A percentile compares a stretch with the other conserved stretches of the same genome.
Evolutionary conservation across 2,797 vertebrate genomes (phyloP).

Genomic region (Hyperoplus immaculatus): DNA sequence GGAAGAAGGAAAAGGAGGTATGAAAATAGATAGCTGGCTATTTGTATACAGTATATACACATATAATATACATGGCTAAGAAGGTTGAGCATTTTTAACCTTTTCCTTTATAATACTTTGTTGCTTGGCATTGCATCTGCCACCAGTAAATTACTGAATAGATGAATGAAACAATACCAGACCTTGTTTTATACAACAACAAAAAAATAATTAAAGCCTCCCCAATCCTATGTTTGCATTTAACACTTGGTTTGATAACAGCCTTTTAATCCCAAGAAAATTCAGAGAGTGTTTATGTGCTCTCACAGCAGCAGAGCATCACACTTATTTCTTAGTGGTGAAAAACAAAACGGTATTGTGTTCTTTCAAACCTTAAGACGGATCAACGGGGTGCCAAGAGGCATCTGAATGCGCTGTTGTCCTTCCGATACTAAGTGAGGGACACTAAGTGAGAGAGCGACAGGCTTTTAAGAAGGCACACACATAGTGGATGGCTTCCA

Average conservation of each 20-base stretch:
- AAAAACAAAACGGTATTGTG: constrained; percentile 56
- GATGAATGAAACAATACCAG: constrained; percentile 32
- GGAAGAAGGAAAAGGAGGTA: neutral
- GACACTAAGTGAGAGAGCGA: constrained; percentile 13
- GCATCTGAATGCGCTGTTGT: constrained; percentile 31
- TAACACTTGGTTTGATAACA: constrained; percentile 32
- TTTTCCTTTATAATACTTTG: constrained; percentile 3
- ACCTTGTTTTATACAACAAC: constrained; percentile 28
- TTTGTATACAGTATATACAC: neutral
- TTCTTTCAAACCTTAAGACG: constrained; percentile 39
- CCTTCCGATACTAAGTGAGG: constrained; percentile 25
- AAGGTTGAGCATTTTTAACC: neutral
- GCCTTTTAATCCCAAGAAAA: constrained; percentile 46
- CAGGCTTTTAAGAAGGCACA: constrained; percentile 33
- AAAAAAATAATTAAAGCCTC: neutral
- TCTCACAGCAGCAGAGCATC: constrained; percentile 25
- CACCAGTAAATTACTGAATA: constrained; percentile 22
- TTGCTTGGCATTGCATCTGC: constrained; percentile 11
- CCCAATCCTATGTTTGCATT: constrained; percentile 51
- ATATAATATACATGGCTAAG: neutral
- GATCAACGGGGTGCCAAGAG: constrained; percentile 44
- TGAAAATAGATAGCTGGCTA: neutral
- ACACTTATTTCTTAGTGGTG: constrained; percentile 28
- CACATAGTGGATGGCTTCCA: constrained; percentile 12
- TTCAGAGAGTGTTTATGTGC: constrained; percentile 29